Percentiles rank a stretch among this genome's conserved stretches.
Evolutionary conservation across 2,113 vertebrate genomes (phyloP).

Genomic region (Nycticorax nycticorax): DNA sequence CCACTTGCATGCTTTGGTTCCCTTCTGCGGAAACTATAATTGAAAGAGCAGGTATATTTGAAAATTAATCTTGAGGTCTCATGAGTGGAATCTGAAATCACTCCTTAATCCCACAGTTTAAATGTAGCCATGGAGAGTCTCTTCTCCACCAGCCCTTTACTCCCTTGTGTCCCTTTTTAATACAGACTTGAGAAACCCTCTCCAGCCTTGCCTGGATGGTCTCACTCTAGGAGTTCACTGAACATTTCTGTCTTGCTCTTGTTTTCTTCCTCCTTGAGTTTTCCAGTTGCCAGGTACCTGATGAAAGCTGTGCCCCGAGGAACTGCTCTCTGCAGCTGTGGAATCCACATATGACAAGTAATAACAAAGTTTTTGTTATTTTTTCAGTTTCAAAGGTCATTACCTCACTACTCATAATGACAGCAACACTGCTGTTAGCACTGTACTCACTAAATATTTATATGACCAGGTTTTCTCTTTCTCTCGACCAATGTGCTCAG

Average conservation of each 20-base stretch:
- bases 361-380: background rate
- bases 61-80: background rate
- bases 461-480: background rate
- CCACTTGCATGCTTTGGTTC: fast-evolving
- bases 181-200: background rate
- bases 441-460: background rate
- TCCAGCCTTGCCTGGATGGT: background rate
- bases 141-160: background rate
- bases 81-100: background rate
- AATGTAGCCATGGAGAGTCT: background rate
- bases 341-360: background rate
- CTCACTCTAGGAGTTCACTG: background rate
- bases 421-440: background rate
- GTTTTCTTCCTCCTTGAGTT: background rate
- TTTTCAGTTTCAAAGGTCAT: background rate
- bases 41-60: background rate
- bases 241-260: background rate
- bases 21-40: background rate
- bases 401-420: background rate
- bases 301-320: background rate
- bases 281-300: background rate
- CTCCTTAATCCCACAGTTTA: background rate
- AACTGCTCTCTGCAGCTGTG: background rate
- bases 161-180: background rate
- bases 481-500: background rate